Base-by-base conservation (phyloP, 2,113 vertebrate species). In the Sinosuthora webbiana region DNA sequence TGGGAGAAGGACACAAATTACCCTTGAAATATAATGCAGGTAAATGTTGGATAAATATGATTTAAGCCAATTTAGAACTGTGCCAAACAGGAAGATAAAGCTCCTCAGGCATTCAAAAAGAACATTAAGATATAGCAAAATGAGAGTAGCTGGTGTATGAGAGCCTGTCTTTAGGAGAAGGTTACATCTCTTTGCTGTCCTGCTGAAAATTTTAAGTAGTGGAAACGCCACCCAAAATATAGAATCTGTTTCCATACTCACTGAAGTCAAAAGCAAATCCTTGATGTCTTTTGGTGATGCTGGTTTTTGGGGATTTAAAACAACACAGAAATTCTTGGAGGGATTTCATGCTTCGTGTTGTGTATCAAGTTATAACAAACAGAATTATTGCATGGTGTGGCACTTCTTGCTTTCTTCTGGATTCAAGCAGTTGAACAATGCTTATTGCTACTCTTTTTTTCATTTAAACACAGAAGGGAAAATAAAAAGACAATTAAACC, bases 51-150 rank as follows among this genome's bases (percentile, higher is more conserved):
- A 98, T 97, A 96, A 98, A 97, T 97, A 96, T 75, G 78, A 97
- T 97, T 98, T 97, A 96, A 96, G 95, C 95, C 95, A 97, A 97
- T 96, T 95, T 98, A 95, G 50, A 78, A 74, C 91, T 89, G 87
- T 95, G 95, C 97, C 97, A 98, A 97, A 96, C 85, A 97, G 95
- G 97, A 98, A 98, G 93, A 97, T 94, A 94, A 96, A 97, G 91
- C 96, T 96, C 93, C 95, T 87, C 90, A 92, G 95, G 96, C 94
- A 97, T 97, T 98, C 93, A 97, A 95, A 95, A 97, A 97, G 97
- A 97, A 97, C 97, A 98, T 96, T 97, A 94, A 97, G 97, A 97
- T 93, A 96, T 96, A 98, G 93, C 89, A 96, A 97, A 98, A 97
- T 96, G 88, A 97, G 83, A 97, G 87, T 91, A 91, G 84, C 89